Percentiles rank a stretch among this genome's conserved stretches.
Evolutionary conservation across 2,888 invertebrate species (phyloP).

Genomic region (Tenthredo notha): DNA sequence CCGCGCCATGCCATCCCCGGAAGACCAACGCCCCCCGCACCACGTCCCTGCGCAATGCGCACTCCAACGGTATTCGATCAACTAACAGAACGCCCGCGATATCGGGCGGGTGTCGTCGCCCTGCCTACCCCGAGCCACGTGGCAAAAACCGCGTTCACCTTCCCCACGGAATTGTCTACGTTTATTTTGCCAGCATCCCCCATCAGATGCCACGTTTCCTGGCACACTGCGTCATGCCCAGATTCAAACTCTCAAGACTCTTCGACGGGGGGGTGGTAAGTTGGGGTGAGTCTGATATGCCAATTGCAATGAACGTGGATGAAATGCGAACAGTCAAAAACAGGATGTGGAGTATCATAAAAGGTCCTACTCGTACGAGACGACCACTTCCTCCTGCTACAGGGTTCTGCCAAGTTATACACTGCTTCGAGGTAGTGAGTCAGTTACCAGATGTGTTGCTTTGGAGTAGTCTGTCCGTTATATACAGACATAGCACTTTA

Average conservation of each 20-base stretch:
- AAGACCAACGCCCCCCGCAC: conserved; percentile 49
- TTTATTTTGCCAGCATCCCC: not conserved
- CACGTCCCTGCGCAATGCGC: conserved; percentile 50
- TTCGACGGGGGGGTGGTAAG: not conserved
- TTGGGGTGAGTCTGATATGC: not conserved
- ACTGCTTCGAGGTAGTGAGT: not conserved
- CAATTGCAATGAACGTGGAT: not conserved
- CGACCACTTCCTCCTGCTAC: too few relatives aligned
- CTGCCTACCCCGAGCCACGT: conserved; percentile 42
- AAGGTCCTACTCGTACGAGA: too few relatives aligned
- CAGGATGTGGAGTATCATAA: too few relatives aligned
- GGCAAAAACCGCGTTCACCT: not conserved
- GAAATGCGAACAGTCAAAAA: not conserved
- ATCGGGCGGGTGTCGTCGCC: conserved; percentile 48
- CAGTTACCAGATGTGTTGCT: not conserved
- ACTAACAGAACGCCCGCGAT: conserved; percentile 42
- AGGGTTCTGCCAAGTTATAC: not conserved
- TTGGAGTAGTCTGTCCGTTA: not conserved
- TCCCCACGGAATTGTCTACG: conserved; percentile 17
- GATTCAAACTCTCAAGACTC: not conserved
- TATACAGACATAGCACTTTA: not conserved
- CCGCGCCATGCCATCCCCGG: conserved; percentile 39
- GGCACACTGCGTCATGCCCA: not conserved
- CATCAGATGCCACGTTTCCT: not conserved
- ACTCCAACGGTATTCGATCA: conserved; percentile 51